Conservation (phyloP, 23 tunicate species). For the Halocynthia aurantium region DNA sequence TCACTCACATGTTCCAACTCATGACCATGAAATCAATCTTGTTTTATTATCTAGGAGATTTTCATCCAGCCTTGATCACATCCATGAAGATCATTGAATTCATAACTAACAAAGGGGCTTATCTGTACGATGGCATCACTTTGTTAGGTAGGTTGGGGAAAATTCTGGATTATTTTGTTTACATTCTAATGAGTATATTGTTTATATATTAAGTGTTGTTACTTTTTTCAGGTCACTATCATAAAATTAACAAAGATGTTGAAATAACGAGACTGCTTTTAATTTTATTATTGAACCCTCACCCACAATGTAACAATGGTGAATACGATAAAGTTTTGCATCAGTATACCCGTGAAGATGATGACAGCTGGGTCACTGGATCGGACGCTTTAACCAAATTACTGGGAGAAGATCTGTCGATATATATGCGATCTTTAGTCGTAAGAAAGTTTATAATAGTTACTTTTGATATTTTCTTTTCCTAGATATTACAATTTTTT, state of each 20-base stretch:
- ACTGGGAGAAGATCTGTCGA: slow-evolving; percentile 32
- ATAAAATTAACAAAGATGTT: background rate
- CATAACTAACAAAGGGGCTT: slow-evolving; percentile 33
- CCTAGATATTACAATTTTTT: too few relatives aligned
- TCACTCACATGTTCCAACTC: too few relatives aligned
- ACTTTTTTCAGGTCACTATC: background rate
- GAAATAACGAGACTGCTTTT: slow-evolving; percentile 9
- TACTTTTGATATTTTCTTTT: too few relatives aligned
- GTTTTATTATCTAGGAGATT: slow-evolving; percentile 5
- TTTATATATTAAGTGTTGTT: background rate
- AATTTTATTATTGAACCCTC: slow-evolving; percentile 2
- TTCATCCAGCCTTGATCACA: slow-evolving; percentile 8
- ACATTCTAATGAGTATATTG: background rate
- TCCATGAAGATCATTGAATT: slow-evolving; percentile 30
- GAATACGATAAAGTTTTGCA: slow-evolving; percentile 12
- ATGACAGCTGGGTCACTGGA: slow-evolving; percentile 16
- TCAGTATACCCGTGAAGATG: slow-evolving; percentile 13
- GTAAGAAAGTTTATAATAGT: background rate
- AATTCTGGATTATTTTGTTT: background rate
- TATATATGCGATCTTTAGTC: slow-evolving; percentile 44
- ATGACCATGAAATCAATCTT: too few relatives aligned
- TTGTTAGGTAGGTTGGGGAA: slow-evolving; percentile 32
- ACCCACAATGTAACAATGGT: background rate
- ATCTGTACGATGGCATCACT: slow-evolving; percentile 27
- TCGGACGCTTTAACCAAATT: slow-evolving; percentile 12